Evolutionary conservation across 2,797 vertebrate genomes (phyloP), one percentile per base, ranked within the genome.

Genomic region (Chelidonichthys spinosus): DNA sequence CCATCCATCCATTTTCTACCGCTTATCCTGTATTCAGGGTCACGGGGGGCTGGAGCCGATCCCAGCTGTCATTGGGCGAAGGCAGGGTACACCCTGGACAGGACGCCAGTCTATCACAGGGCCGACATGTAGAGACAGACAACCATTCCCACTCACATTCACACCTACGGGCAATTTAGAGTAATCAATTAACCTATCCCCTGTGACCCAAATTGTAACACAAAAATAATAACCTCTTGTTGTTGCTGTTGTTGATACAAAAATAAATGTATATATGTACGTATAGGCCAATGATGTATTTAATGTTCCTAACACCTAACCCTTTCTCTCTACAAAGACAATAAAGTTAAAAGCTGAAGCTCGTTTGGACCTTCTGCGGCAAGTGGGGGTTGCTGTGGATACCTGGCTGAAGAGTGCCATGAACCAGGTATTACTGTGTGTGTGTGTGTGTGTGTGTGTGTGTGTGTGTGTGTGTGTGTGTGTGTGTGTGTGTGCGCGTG

Each of bases 371-470:
- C 95, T 99, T 69, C 92, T 99, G n/a, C 95, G 97, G 66, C 97
- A 99, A 88, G 97, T 98, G 0, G 98, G 98, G 0, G 97, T 99
- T 60, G 96, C 97, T 0, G 98, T 99, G 91, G 97, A 99, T 76
- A 97, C 96, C 0, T 99, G 98, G 98, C 91, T 99, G 4, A 98
- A 98, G 83, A 99, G 98, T 0, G 97, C 98, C 62, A 99, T 98
- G 98, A 99, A 97, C 86, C 97, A 99, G 91, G 97, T 97, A 69
- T 44, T 85, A 76, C 68, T 63, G 33, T 63, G 1, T 66, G 33
- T 62, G 14, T 71, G 36, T 60, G 13, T 69, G 17, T 37, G 3
- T 70, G 10, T n/a, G 33, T 67, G 39, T 69, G 1, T 69, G 25
- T 62, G 15, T 69, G 32, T 59, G 15, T 64, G 17, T 63, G 37